Evolutionary conservation across 2,888 invertebrate genomes (phyloP), one percentile per base, ranked within the genome.

Genomic region (Eupithecia tripunctaria): DNA sequence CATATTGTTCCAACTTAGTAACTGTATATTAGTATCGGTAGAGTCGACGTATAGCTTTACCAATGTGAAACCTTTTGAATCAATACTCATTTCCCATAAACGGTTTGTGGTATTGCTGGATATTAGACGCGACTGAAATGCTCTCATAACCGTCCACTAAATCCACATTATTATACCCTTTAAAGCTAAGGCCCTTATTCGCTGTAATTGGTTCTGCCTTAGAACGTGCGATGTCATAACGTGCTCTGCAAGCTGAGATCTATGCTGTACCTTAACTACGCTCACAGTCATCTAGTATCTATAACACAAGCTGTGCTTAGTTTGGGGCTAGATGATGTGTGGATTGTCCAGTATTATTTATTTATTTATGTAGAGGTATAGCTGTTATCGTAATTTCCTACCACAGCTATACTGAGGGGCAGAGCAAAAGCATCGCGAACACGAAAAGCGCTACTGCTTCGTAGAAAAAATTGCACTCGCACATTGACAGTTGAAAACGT

Each of bases 81-180:
- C 87, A 89, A 88, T 89, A 86, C 81, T 82, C 82, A 81, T 84
- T 82, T 79, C 79, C 81, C 81, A 81, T 85, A 84, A 86, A 82
- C 79, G 79, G 77, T 76, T 76, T 81, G 80, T 75, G 84, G 82
- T 82, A 77, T 70, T 73, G 78, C 77, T 79, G 79, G 78, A 79
- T 80, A 82, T 75, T 74, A 77, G 82, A 75, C 73, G 67, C 67
- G 67, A 72, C 69, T 71, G 64, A 74, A 75, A 74, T 80, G 79
- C 76, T 82, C 82, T 81, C 81, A 81, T 78, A 82, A 81, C 79
- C 75, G 74, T 82, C 82, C 79, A 81, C 79, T 84, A 81, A 87
- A 84, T 82, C 83, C 81, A 79, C 79, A 79, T 82, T 84, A 83
- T 82, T 79, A 82, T 72, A 80, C 80, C 82, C 82, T 80, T 82